Evolutionary conservation across 2,797 vertebrate genomes (phyloP), one percentile per base, ranked within the genome.

Genomic region (Acrossocheilus fasciatus): DNA sequence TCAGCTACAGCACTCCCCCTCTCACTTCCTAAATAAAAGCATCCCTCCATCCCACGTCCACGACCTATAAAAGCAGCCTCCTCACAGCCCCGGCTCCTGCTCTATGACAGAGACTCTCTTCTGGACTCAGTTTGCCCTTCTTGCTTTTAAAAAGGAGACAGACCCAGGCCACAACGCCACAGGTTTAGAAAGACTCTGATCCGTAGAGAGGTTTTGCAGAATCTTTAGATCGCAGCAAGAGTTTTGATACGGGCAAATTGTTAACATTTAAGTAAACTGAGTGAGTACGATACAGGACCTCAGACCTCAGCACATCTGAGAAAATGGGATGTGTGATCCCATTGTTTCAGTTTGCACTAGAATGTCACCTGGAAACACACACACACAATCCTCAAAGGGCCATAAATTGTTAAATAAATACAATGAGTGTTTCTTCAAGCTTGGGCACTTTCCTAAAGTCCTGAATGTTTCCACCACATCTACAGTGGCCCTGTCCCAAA

Each of bases 1-100:
- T 83, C 68, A 72, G 78, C 59, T 84, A 74, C 74, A 80, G 81
- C 73, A 74, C 66, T 26, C 66, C 82, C n/a, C 86, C 43, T 81
- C 80, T 82, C 39, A 43, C n/a, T 82, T 72, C 68, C 59, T 73
- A 66, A 74, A 74, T 78, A 75, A 68, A 62, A 74, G 66, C 43
- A 43, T 47, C 78, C 62, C 72, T 83, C 69, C 66, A 45, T 74
- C 62, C 62, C 36, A 64, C 18, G 45, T 75, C 62, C 26, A 39
- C 30, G 14, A 59, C 75, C 84, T 59, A 59, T 62, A 73, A 81
- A 86, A 70, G 74, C 75, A 17, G 57, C 87, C 68, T 59, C 64
- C 26, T 68, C 62, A 66, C 80, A 45, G 41, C 26, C 84, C 15
- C 34, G 23, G n/a, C 52, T 73, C 72, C 47, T 66, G 12, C 54